These are phyloP conservation scores for Magallana ariakensis DNA, from an alignment of 1,140 invertebrate genomes.

Conservation along the genomic window DNA sequence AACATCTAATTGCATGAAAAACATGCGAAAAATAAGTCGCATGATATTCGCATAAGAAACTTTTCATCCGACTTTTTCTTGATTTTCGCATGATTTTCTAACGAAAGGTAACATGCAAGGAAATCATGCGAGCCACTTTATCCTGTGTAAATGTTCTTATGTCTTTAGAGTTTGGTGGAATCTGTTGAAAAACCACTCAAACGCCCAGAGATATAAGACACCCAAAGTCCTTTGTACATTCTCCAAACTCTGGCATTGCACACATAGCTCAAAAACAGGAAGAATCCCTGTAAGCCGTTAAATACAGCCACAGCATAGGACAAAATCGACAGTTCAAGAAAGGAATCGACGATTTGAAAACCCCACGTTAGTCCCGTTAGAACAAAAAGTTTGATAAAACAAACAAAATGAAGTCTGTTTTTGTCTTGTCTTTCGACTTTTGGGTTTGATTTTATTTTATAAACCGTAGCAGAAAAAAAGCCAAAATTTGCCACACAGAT, in stretches of 20 bases:
- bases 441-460: not conserved
- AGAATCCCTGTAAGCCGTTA: not conserved
- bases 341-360: constrained; percentile 13
- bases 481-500: not conserved
- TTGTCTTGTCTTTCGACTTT: not conserved
- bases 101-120: too few species aligned
- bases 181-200: not conserved
- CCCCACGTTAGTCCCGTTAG: not conserved
- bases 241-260: not conserved
- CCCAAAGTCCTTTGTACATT: not conserved
- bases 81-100: too few species aligned
- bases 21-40: too few species aligned
- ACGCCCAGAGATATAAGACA: not conserved
- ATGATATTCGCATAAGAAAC: too few species aligned
- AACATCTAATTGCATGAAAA: too few species aligned
- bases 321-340: not conserved
- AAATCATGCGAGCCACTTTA: too few species aligned
- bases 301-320: not conserved
- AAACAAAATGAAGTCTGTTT: not conserved
- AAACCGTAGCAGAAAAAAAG: not conserved
- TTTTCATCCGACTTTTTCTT: too few species aligned
- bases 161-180: not conserved
- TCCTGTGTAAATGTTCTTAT: too few species aligned
- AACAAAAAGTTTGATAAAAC: not conserved
- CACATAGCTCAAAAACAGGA: constrained; percentile 20